A percentile compares a stretch with the other conserved stretches of the same genome.
phyloP scores from a whole-genome alignment of 2,888 invertebrate genomes.

The Priocnemis perturbator region DNA sequence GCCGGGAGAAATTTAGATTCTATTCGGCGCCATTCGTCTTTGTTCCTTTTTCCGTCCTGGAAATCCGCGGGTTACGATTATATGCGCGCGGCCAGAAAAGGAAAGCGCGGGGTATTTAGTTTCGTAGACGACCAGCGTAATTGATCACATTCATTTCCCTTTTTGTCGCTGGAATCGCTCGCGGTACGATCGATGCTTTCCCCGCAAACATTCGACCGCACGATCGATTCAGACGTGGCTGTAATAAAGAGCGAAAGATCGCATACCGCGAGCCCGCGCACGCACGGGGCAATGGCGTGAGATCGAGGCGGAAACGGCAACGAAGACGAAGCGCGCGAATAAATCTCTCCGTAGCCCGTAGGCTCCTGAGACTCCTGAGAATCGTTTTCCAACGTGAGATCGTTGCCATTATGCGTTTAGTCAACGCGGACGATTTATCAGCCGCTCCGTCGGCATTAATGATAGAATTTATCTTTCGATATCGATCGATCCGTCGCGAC shows the following conservation, averaged over 20 bases:
- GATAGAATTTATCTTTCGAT: constrained; percentile 57
- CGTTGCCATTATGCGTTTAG: constrained; percentile 29
- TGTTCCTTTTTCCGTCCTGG: not conserved
- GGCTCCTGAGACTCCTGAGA: constrained; percentile 24
- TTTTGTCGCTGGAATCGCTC: no score
- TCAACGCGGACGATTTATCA: constrained; percentile 53
- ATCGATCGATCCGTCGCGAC: constrained; percentile 49
- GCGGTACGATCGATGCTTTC: no score
- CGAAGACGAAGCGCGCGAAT: constrained; percentile 19
- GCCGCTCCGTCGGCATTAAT: constrained; percentile 46
- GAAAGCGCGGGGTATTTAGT: no score
- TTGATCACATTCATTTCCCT: no score
- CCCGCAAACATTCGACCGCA: no score
- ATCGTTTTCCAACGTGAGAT: constrained; percentile 39
- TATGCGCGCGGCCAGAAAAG: no score
- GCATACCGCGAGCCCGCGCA: not conserved
- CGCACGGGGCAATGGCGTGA: not conserved
- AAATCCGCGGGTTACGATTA: not conserved
- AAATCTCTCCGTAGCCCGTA: constrained; percentile 24
- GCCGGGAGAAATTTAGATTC: no score
- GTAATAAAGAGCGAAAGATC: not conserved
- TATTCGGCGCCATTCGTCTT: no score
- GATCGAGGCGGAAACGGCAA: constrained; percentile 1
- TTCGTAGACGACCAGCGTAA: no score
- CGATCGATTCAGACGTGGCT: no score